phyloP scores from a whole-genome alignment of 1,140 invertebrate genomes.

The Drosophila sturtevanti region DNA sequence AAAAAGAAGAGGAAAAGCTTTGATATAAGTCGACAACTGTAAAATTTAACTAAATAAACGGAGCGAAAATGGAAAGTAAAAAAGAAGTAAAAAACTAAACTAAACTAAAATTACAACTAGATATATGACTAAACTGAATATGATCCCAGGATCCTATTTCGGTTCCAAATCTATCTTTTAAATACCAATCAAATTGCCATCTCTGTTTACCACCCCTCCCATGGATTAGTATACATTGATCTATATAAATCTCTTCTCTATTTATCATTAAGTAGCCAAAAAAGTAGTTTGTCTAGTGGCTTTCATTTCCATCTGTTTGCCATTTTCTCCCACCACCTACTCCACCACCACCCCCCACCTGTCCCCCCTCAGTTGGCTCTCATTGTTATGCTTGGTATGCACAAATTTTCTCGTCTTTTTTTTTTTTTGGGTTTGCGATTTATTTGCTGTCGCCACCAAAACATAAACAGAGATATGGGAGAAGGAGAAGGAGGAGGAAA shows the following conservation, averaged over 20 bases:
- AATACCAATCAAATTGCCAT: neutral
- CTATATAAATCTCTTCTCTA: conserved; percentile 46
- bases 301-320: conserved; percentile 29
- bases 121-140: neutral
- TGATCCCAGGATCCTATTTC: too few species aligned
- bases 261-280: conserved; percentile 58
- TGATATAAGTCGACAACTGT: neutral
- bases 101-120: neutral
- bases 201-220: neutral
- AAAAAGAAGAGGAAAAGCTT: neutral
- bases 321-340: neutral
- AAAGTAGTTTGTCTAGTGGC: conserved; percentile 49
- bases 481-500: neutral
- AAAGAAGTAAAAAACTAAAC: neutral
- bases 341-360: neutral
- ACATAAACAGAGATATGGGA: conserved; percentile 36
- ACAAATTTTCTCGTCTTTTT: conserved; percentile 57
- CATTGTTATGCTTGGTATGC: conserved; percentile 72
- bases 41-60: neutral
- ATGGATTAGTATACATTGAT: neutral
- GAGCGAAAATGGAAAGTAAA: neutral
- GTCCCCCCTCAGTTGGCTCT: conserved; percentile 23
- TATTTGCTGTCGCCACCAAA: conserved; percentile 62
- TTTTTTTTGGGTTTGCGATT: conserved; percentile 51
- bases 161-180: too few species aligned